These are phyloP conservation scores for Percina caprodes DNA, from an alignment of 2,113 vertebrate genomes.

Conservation along the genomic window DNA sequence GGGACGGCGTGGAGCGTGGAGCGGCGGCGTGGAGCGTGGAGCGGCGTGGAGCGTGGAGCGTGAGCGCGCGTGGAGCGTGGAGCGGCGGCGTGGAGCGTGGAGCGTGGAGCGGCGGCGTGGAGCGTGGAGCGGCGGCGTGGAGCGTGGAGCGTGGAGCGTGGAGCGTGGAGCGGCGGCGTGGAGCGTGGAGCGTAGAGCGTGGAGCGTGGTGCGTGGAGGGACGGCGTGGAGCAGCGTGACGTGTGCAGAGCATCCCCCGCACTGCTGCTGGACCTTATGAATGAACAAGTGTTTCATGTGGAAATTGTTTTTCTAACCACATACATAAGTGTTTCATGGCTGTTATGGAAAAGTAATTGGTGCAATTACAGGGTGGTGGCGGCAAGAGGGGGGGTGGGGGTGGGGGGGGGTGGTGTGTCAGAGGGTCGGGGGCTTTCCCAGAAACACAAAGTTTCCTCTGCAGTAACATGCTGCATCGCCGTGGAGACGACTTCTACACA, in stretches of 20 bases:
- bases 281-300: constrained; percentile 73
- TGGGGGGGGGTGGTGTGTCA: constrained; percentile 53
- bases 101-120: too few species aligned
- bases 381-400: constrained; percentile 57
- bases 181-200: too few species aligned
- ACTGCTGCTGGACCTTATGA: constrained; percentile 51
- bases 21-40: too few species aligned
- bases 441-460: constrained; percentile 54
- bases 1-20: too few species aligned
- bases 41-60: too few species aligned
- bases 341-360: constrained; percentile 77
- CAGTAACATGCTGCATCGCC: constrained; percentile 23
- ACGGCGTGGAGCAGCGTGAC: constrained; percentile 7
- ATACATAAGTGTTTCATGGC: constrained; percentile 70
- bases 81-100: too few species aligned
- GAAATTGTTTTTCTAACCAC: constrained; percentile 76
- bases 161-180: too few species aligned
- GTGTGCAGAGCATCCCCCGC: constrained; percentile 30
- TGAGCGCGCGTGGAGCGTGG: too few species aligned
- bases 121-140: too few species aligned
- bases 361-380: constrained; percentile 61
- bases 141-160: too few species aligned
- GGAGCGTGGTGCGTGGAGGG: too few species aligned
- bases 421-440: constrained; percentile 64
- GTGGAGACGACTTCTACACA: constrained; percentile 50